phyloP scores from a whole-genome alignment of 2,797 vertebrate species.

The Clarias fuscus region DNA sequence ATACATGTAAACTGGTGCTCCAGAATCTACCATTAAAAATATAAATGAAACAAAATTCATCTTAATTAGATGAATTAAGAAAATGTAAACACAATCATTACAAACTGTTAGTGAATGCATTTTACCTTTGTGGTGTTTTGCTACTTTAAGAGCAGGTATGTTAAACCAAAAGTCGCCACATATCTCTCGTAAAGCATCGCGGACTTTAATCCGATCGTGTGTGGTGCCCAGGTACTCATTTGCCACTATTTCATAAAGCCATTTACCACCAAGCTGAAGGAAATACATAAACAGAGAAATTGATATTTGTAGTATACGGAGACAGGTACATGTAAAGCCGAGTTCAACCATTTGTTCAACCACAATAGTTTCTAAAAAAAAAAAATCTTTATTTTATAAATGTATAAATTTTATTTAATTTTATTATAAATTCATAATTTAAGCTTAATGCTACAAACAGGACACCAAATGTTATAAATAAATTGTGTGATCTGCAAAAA shows the following conservation, averaged over 20 bases:
- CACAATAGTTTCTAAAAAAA: background rate
- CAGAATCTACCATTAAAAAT: conserved; percentile 63
- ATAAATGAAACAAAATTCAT: background rate
- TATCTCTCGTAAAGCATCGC: conserved; percentile 71
- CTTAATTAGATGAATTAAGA: too few species aligned
- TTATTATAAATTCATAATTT: background rate
- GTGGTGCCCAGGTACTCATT: conserved; percentile 72
- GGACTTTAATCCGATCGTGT: conserved; percentile 66
- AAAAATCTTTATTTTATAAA: background rate
- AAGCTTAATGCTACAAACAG: background rate
- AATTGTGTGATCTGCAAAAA: too few species aligned
- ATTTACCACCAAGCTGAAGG: conserved; percentile 57
- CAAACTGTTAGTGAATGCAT: background rate
- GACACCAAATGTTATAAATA: background rate
- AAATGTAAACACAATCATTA: background rate
- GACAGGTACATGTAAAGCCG: background rate
- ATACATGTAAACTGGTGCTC: conserved; percentile 81
- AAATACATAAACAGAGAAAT: conserved; percentile 18
- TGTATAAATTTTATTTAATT: background rate
- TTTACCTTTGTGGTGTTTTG: conserved; percentile 81
- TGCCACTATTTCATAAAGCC: conserved; percentile 50
- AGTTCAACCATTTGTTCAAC: background rate
- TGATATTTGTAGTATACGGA: background rate
- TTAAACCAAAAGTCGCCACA: conserved; percentile 72
- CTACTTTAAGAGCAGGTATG: conserved; percentile 68